phyloP scores from a whole-genome alignment of 2,113 vertebrate species.

The Holacanthus passer region DNA sequence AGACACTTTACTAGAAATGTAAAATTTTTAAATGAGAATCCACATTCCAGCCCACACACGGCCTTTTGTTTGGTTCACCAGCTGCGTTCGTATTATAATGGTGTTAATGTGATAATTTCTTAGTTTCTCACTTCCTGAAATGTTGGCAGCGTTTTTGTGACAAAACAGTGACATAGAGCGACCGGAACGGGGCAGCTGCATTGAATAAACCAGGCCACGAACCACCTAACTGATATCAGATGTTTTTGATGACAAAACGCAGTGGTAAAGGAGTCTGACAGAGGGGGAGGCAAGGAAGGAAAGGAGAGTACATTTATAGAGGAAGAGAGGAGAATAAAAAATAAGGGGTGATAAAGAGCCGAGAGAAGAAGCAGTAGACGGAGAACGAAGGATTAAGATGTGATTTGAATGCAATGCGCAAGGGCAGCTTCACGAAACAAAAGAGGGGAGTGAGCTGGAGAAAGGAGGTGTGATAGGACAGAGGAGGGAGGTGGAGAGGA shows the following conservation, averaged over 20 bases:
- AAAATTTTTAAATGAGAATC: background rate
- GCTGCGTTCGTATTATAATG: background rate
- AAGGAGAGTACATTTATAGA: conserved; percentile 15
- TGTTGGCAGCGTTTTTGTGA: conserved; percentile 15
- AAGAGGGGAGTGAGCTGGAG: conserved; percentile 33
- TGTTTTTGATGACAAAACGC: conserved; percentile 58
- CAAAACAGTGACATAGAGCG: background rate
- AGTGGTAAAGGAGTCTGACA: background rate
- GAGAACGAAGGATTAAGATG: conserved; percentile 3
- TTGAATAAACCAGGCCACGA: conserved; percentile 53
- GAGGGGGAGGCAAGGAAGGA: background rate
- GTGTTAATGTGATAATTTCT: conserved; percentile 44
- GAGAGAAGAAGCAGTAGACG: conserved; percentile 7
- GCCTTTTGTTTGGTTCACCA: background rate
- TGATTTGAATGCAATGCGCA: conserved; percentile 15
- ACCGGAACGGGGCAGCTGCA: conserved; percentile 43
- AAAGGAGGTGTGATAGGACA: conserved; percentile 34
- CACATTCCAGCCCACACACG: background rate
- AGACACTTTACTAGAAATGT: background rate
- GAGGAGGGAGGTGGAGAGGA: conserved; percentile 4
- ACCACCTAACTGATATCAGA: conserved; percentile 67
- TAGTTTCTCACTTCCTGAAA: conserved; percentile 4
- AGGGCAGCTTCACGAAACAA: conserved; percentile 18
- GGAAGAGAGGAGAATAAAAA: conserved; percentile 17
- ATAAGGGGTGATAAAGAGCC: conserved; percentile 5